phyloP scores from a whole-genome alignment of 1,140 invertebrate species.

The Uloborus diversus region DNA sequence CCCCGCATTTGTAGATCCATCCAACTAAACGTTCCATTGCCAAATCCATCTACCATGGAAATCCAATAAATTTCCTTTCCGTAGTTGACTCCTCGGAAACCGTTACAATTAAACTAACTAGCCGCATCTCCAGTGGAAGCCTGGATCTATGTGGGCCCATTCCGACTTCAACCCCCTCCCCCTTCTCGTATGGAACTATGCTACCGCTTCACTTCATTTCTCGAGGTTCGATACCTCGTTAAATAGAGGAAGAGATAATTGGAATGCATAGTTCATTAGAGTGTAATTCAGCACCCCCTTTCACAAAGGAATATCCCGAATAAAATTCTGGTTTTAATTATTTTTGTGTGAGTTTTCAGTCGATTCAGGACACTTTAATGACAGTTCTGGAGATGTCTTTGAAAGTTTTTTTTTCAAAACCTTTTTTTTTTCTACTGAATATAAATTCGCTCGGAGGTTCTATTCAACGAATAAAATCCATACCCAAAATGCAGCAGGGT shows the following conservation, averaged over 20 bases:
- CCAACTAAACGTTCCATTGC: background rate
- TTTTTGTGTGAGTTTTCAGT: background rate
- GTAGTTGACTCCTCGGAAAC: conserved; percentile 2
- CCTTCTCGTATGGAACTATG: background rate
- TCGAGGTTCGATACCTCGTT: conserved; percentile 32
- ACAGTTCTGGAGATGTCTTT: too few species aligned
- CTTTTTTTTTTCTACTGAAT: too few species aligned
- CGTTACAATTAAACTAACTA: conserved; percentile 49
- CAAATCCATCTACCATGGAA: background rate
- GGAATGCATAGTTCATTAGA: conserved; percentile 41
- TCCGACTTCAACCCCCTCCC: background rate
- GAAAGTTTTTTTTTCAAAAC: too few species aligned
- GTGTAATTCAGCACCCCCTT: conserved; percentile 6
- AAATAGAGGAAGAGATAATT: conserved; percentile 9
- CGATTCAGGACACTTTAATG: too few species aligned
- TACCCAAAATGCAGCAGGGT: too few species aligned
- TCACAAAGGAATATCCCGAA: conserved; percentile 4
- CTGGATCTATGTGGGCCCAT: background rate
- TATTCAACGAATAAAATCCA: too few species aligned
- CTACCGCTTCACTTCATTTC: conserved; percentile 14
- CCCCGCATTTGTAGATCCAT: too few species aligned
- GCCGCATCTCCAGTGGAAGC: too few species aligned
- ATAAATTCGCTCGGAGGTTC: too few species aligned
- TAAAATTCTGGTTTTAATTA: conserved; percentile 32
- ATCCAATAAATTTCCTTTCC: conserved; percentile 41